Base-by-base conservation (phyloP, 2,797 vertebrate genomes). In the Pipistrellus nathusii region DNA sequence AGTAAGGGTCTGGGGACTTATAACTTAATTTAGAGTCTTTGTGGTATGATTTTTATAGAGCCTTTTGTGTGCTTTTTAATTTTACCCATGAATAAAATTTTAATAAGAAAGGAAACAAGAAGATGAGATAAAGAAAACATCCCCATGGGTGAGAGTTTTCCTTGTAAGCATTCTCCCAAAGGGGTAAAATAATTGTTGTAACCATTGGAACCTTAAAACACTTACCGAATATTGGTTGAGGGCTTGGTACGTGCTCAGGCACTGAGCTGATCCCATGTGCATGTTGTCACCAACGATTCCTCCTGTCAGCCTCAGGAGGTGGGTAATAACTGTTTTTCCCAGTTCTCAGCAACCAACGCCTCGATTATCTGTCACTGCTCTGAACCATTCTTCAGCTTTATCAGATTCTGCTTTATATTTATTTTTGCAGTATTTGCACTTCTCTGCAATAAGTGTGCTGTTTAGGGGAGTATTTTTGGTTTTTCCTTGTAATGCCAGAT, bases 1-100 rank as follows among this genome's bases (percentile, higher is more conserved):
- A 30, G 62, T 44, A 25, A n/a, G 69, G 71, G 41, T 35, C 48
- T 69, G 59, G 69, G 59, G 32, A 20, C 59, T 86, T 86, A n/a
- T 3, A 62, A 91, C 80, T 83, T 88, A 72, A 82, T 75, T 77
- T 71, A 76, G 76, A 82, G 21, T 88, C 85, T 93, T 92, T 83
- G 17, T 48, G 38, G 18, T 71, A 35, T 78, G 75, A 78, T 86
- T 93, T 94, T 94, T 91, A 76, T 88, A 80, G 90, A 84, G 76
- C 21, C 75, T 83, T 90, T 72, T 75, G 21, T 90, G 93, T 85
- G 66, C 69, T 85, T 59, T 94, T 78, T 66, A 77, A 76, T 91
- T 94, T 81, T 92, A 73, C 64, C 66, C 44, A 15, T 35, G 53
- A 84, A 80, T 94, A 44, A 83, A 94, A 83, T 96, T 92, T 94